These are phyloP conservation scores for Drosophila merina DNA, from an alignment of 2,888 invertebrate species.

Conservation along the genomic window DNA sequence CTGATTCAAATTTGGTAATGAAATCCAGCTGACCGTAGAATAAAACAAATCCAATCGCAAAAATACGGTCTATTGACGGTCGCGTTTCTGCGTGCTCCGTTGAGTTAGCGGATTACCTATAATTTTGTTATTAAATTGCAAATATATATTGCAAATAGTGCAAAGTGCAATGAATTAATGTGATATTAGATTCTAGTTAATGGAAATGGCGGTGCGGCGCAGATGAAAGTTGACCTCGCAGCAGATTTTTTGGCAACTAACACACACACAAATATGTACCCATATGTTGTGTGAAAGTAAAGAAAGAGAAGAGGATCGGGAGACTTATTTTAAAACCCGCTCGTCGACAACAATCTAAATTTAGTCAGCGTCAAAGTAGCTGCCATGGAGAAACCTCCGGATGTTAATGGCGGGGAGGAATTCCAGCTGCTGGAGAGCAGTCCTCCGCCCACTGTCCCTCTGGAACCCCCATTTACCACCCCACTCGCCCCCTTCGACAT, in stretches of 20 bases:
- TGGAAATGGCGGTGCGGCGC: background rate
- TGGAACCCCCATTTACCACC: slow-evolving; percentile 57
- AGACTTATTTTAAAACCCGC: slow-evolving; percentile 26
- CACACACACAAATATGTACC: slow-evolving; percentile 21
- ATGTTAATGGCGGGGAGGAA: slow-evolving; percentile 18
- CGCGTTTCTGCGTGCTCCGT: slow-evolving; percentile 1
- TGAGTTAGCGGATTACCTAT: background rate
- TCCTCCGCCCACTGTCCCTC: background rate
- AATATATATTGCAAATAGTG: background rate
- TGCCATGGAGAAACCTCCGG: slow-evolving; percentile 31
- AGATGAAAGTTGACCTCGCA: slow-evolving; percentile 27
- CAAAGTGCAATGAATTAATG: slow-evolving; percentile 1
- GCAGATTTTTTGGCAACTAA: slow-evolving; percentile 31
- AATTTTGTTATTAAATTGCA: background rate
- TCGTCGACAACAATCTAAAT: slow-evolving; percentile 65
- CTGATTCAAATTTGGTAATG: background rate
- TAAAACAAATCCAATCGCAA: background rate
- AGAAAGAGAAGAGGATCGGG: slow-evolving; percentile 3
- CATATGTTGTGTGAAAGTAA: slow-evolving; percentile 50
- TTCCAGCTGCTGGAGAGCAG: slow-evolving; percentile 8
- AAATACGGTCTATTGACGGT: slow-evolving; percentile 4
- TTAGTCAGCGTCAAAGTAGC: slow-evolving; percentile 56
- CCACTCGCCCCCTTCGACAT: slow-evolving; percentile 71
- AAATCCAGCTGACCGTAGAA: background rate
- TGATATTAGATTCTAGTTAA: slow-evolving; percentile 1